These are phyloP conservation scores for Bubo scandiacus DNA, from an alignment of 2,113 vertebrate genomes.

Conservation along the genomic window DNA sequence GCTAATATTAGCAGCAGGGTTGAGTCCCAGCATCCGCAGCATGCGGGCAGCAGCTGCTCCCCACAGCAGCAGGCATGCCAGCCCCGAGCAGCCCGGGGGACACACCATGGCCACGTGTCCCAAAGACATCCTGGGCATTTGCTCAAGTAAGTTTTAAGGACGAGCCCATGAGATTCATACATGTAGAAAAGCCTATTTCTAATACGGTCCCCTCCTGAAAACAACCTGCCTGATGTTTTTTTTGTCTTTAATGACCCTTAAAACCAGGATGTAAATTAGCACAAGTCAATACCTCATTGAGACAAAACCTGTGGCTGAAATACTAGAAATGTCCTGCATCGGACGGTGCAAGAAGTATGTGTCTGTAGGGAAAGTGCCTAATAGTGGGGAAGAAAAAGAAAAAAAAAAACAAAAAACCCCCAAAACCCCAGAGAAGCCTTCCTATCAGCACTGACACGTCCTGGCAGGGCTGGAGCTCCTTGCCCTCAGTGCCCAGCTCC, in stretches of 20 bases:
- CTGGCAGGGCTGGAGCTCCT: neutral
- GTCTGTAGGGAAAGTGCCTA: neutral
- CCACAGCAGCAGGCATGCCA: neutral
- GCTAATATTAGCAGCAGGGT: constrained; percentile 61
- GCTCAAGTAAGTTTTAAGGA: neutral
- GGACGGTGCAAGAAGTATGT: neutral
- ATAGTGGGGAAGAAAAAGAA: neutral
- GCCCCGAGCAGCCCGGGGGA: neutral
- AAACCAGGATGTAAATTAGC: neutral
- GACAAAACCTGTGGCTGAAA: neutral
- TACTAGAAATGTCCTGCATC: neutral
- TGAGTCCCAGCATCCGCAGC: neutral
- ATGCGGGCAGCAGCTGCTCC: constrained; percentile 30
- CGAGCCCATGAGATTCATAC: accelerated
- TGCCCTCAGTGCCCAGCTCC: neutral
- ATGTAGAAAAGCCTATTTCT: neutral
- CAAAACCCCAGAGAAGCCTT: neutral
- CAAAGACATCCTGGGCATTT: neutral
- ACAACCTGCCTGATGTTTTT: neutral
- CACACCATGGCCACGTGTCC: neutral
- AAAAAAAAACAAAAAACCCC: neutral
- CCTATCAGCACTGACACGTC: neutral
- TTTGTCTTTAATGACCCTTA: neutral
- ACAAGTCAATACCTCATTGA: accelerated
- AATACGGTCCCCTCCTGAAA: neutral